A percentile compares a stretch with the other conserved stretches of the same genome.
These are phyloP conservation scores for Pluvianellus socialis DNA, from an alignment of 2,113 vertebrate genomes.

Conservation along the genomic window DNA sequence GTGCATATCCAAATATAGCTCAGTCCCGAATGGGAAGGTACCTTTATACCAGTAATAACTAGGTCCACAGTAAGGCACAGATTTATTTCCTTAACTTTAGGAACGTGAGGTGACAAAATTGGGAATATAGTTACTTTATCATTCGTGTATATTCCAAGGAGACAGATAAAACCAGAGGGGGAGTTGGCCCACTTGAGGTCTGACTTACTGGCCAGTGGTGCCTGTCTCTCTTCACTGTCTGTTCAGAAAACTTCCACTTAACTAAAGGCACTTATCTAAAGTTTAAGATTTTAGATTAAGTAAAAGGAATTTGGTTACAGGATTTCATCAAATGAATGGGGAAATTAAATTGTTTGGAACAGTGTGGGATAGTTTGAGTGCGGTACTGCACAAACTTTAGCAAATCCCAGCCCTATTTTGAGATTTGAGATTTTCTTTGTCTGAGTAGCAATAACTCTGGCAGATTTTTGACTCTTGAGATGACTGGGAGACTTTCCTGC, in stretches of 20 bases:
- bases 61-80: conserved; percentile 30
- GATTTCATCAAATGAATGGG: background rate
- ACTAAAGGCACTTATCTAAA: background rate
- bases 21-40: background rate
- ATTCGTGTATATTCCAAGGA: background rate
- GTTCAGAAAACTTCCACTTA: background rate
- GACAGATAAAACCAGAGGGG: background rate
- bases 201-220: background rate
- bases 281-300: background rate
- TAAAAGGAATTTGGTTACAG: background rate
- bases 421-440: background rate
- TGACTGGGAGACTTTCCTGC: background rate
- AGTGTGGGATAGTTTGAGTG: background rate
- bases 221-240: background rate
- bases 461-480: background rate
- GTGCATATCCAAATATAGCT: conserved; percentile 54
- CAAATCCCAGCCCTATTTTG: background rate
- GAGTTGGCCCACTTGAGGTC: background rate
- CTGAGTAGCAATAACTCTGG: background rate
- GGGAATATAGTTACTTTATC: background rate
- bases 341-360: background rate
- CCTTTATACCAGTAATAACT: conserved; percentile 48
- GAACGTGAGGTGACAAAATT: conserved; percentile 7
- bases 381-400: background rate
- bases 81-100: conserved; percentile 19